Evolutionary conservation across 2,797 vertebrate genomes (phyloP).

Genomic region (Tokudaia tokunoshimensis): DNA sequence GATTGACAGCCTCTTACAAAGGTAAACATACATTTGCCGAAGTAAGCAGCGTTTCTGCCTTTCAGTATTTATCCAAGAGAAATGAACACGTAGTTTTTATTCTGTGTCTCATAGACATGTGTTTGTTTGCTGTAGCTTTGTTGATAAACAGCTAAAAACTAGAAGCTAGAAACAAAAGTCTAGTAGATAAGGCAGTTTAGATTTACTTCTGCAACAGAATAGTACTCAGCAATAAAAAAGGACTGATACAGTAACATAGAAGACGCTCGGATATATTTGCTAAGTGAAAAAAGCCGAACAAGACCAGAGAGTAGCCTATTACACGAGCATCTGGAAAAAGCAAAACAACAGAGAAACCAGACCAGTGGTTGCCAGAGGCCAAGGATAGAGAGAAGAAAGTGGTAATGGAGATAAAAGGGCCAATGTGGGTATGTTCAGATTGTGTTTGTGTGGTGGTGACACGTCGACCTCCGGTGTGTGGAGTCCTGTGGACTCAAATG

Average conservation of each 20-base stretch:
- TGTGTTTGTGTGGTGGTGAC: background rate
- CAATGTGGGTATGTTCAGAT: background rate
- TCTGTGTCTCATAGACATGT: background rate
- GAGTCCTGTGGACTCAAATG: background rate
- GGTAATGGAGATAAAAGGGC: accelerated
- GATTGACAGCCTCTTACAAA: background rate
- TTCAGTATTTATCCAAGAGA: background rate
- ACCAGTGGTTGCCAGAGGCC: background rate
- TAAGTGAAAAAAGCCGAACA: slow-evolving; percentile 18
- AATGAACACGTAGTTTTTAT: slow-evolving; percentile 40
- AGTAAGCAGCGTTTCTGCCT: background rate
- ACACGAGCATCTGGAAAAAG: background rate
- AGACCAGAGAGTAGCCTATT: background rate
- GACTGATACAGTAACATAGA: accelerated
- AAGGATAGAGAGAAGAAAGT: background rate
- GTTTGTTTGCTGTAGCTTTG: background rate
- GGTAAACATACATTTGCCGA: background rate
- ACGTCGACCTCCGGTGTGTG: background rate
- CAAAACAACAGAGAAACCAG: background rate
- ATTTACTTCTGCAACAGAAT: background rate
- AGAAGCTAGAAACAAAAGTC: slow-evolving; percentile 3
- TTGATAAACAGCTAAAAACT: slow-evolving; percentile 15
- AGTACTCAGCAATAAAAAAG: slow-evolving; percentile 34
- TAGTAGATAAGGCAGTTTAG: background rate
- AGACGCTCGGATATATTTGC: background rate